These are phyloP conservation scores for Apis laboriosa DNA, from an alignment of 1,140 invertebrate genomes.

Conservation along the genomic window DNA sequence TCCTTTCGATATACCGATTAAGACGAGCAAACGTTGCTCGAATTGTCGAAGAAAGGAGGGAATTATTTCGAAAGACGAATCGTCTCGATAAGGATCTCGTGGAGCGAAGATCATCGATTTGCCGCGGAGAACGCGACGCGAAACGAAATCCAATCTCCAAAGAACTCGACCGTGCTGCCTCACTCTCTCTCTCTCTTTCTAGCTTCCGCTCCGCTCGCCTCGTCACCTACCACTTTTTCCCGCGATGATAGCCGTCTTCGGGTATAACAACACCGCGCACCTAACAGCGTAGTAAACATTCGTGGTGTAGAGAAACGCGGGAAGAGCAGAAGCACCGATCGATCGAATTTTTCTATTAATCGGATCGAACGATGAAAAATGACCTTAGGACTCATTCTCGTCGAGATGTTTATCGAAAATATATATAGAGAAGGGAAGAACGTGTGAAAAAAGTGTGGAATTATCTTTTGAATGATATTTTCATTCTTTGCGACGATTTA, in stretches of 20 bases:
- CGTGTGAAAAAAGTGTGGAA: background rate
- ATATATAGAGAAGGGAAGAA: background rate
- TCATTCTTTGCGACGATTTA: too few relatives aligned
- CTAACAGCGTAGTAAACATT: background rate
- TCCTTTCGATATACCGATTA: too few relatives aligned
- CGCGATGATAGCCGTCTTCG: conserved; percentile 30
- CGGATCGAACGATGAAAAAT: too few relatives aligned
- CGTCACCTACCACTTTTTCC: conserved; percentile 55
- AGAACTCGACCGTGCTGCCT: conserved; percentile 41
- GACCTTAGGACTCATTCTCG: conserved; percentile 6
- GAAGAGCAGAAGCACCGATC: conserved; percentile 13
- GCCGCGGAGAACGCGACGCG: conserved; percentile 12
- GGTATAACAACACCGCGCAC: conserved; percentile 16
- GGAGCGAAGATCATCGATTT: conserved; percentile 47
- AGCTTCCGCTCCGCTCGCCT: background rate
- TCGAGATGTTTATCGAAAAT: background rate
- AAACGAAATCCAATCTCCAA: conserved; percentile 50
- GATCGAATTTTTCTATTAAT: conserved; percentile 35
- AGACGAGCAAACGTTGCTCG: background rate
- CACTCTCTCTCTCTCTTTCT: background rate
- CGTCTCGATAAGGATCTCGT: conserved; percentile 17
- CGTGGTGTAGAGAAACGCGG: background rate
- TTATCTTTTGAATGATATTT: background rate
- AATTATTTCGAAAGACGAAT: conserved; percentile 12
- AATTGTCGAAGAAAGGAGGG: background rate